Evolutionary conservation across 2,113 vertebrate genomes (phyloP), one percentile per base, ranked within the genome.

Genomic region (Malurus cyaneus): DNA sequence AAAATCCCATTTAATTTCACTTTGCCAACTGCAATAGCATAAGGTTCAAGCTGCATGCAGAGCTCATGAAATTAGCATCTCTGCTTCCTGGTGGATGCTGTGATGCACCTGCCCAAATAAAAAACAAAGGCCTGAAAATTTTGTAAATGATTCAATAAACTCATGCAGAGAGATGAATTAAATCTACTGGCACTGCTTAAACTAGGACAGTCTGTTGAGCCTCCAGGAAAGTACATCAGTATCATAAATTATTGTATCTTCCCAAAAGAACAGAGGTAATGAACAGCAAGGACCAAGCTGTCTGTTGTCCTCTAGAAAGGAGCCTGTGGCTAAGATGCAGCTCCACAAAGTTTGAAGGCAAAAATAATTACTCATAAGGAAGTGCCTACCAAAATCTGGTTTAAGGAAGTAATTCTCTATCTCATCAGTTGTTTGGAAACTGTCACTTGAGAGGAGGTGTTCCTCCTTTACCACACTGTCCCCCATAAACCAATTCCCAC

Each of bases 21-120:
- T 95, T 93, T 80, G 74, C 91, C 92, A 92, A 86, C 47, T 94
- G 95, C 80, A 94, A 66, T 11, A 96, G 67, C 94, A 78, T 73
- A 94, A 93, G 86, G 88, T 67, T 93, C 76, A 86, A 95, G 86
- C 41, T 65, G 42, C 96, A 93, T 1, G 64, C 79, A 86, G 94
- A 93, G 92, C 11, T 13, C 76, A 86, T 44, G 60, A 92, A 92
- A 96, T 93, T 88, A 95, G 79, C 82, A 80, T 94, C 88, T 86
- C 86, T 73, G 85, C 86, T 95, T 95, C 96, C 88, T 74, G 88
- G 76, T 64, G 56, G 88, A 93, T 95, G 94, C 96, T 96, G 95
- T 53, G 93, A 96, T 91, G 85, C 96, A 96, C 96, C 96, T 95
- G 95, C 59, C 95, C 88, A 80, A 65, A 64, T 0, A 67, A 49